Evolutionary conservation across 2,888 invertebrate species (phyloP).

Genomic region (Acrobasis suavella): DNA sequence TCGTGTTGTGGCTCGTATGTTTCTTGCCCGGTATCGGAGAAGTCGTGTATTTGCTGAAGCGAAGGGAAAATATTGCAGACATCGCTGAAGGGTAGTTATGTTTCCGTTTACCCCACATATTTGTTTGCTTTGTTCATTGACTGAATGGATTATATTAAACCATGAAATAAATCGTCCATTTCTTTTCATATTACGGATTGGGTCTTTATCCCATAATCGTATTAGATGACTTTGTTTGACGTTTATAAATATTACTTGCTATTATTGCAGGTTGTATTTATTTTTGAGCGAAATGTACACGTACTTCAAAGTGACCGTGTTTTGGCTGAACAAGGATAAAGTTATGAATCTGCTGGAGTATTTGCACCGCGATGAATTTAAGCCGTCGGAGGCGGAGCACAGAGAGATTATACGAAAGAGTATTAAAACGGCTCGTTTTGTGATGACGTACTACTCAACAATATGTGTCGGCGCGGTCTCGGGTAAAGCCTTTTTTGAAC

Average conservation of each 20-base stretch:
- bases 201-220: not conserved
- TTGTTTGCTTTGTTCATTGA: constrained; percentile 43
- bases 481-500: constrained; percentile 47
- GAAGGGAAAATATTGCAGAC: constrained; percentile 83
- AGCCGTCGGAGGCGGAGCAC: constrained; percentile 67
- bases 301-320: constrained; percentile 71
- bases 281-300: constrained; percentile 79
- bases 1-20: constrained; percentile 73
- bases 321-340: constrained; percentile 71
- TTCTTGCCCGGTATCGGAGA: constrained; percentile 81
- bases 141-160: constrained; percentile 34
- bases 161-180: constrained; percentile 18
- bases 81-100: constrained; percentile 76
- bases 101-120: constrained; percentile 38
- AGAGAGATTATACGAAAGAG: constrained; percentile 60
- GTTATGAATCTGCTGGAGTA: constrained; percentile 63
- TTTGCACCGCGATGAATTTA: constrained; percentile 67
- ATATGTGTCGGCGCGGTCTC: constrained; percentile 76
- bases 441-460: constrained; percentile 71
- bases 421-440: constrained; percentile 65
- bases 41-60: constrained; percentile 86
- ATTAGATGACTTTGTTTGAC: constrained; percentile 23
- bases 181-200: not conserved
- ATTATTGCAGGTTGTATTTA: constrained; percentile 67
- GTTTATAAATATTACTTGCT: constrained; percentile 9